phyloP scores from a whole-genome alignment of 2,113 vertebrate species.

The Halcyon malimbica region DNA sequence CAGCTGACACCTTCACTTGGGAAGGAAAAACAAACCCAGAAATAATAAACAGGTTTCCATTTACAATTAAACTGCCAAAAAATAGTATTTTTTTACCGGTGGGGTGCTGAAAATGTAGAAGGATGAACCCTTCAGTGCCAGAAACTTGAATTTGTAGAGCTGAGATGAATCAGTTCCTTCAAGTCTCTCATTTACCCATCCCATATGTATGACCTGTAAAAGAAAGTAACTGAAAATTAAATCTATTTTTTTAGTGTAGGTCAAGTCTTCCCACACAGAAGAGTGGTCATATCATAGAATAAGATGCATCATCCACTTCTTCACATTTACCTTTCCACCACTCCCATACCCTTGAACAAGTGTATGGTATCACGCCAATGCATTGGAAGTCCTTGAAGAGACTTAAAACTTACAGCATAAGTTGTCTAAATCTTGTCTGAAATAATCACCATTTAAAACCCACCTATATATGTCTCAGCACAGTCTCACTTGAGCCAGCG shows the following conservation, averaged over 20 bases:
- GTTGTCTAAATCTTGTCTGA: neutral
- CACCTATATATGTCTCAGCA: neutral
- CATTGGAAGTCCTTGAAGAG: neutral
- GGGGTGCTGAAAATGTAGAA: constrained; percentile 87
- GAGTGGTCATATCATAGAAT: neutral
- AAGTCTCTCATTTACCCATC: constrained; percentile 88
- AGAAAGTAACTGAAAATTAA: constrained; percentile 66
- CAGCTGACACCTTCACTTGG: neutral
- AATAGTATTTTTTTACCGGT: constrained; percentile 80
- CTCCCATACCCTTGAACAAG: neutral
- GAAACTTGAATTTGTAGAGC: constrained; percentile 83
- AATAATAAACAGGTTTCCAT: neutral
- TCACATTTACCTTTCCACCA: neutral
- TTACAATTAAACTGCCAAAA: neutral
- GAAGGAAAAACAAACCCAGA: neutral
- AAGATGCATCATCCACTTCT: neutral
- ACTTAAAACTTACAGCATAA: neutral
- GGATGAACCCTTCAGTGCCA: constrained; percentile 88
- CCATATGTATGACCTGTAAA: constrained; percentile 90
- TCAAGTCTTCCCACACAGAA: neutral
- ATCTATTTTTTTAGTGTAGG: neutral
- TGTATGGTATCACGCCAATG: neutral
- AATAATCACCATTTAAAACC: neutral
- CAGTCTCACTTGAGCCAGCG: neutral
- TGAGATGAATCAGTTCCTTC: constrained; percentile 74